These are phyloP conservation scores for Axis porcinus DNA, from an alignment of 2,113 vertebrate genomes.

Conservation along the genomic window DNA sequence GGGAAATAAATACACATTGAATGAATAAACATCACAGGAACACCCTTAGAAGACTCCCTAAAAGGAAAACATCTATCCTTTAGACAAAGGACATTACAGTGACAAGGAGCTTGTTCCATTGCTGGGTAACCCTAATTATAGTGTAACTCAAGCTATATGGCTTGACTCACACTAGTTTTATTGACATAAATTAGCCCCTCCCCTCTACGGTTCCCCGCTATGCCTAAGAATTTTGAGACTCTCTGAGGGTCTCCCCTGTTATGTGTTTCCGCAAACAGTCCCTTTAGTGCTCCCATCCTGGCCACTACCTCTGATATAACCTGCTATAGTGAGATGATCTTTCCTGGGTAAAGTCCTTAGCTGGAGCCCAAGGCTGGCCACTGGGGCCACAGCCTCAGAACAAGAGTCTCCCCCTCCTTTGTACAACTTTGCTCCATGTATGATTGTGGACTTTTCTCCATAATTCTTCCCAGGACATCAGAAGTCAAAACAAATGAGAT, in stretches of 20 bases:
- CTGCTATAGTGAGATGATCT: background rate
- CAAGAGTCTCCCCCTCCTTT: background rate
- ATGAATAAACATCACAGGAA: background rate
- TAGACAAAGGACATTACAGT: background rate
- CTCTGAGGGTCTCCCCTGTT: background rate
- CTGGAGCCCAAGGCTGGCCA: background rate
- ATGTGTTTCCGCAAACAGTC: background rate
- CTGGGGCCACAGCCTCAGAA: background rate
- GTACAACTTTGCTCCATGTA: background rate
- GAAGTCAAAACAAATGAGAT: background rate
- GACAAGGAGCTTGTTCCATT: background rate
- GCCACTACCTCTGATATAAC: background rate
- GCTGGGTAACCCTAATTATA: background rate
- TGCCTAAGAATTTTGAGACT: background rate
- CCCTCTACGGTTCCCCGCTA: background rate
- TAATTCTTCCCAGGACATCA: background rate
- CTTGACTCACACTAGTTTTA: background rate
- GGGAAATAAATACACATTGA: background rate
- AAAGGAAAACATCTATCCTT: background rate
- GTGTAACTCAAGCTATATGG: background rate
- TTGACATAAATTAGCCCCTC: background rate
- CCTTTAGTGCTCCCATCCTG: background rate
- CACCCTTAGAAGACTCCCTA: background rate
- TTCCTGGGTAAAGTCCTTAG: background rate
- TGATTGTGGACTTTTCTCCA: background rate